Evolutionary conservation across 30 jellyfish, hydroid and myxozoan genomes (phyloP).

Genomic region (Hydractinia symbiolongicarpus): DNA sequence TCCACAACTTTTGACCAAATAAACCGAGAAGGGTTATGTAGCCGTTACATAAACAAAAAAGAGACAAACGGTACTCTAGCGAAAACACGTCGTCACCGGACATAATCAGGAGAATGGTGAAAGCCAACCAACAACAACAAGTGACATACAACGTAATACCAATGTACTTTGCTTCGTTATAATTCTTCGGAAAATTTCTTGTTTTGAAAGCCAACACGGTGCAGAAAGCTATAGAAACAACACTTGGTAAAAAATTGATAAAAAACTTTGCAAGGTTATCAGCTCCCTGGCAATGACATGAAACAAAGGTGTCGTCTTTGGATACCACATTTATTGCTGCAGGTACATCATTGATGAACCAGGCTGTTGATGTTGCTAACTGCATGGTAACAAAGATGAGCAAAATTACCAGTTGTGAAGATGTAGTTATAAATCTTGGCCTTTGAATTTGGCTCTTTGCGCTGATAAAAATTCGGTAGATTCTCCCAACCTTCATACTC

Average conservation of each 20-base stretch:
- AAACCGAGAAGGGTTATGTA: conserved; percentile 65
- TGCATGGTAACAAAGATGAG: conserved; percentile 50
- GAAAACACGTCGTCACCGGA: conserved; percentile 38
- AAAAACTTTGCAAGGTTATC: conserved; percentile 37
- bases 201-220: conserved; percentile 93
- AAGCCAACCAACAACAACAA: conserved; percentile 57
- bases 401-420: conserved; percentile 60
- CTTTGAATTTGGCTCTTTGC: conserved; percentile 58
- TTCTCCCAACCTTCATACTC: conserved; percentile 61
- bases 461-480: conserved; percentile 67
- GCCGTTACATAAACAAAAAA: conserved; percentile 47
- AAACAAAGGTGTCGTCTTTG: conserved; percentile 39
- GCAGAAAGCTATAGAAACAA: conserved; percentile 53
- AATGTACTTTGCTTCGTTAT: conserved; percentile 90
- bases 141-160: conserved; percentile 84
- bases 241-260: conserved; percentile 57
- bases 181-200: conserved; percentile 86
- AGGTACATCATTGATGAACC: conserved; percentile 51
- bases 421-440: conserved; percentile 67
- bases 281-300: conserved; percentile 49
- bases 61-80: conserved; percentile 36
- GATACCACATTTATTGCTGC: conserved; percentile 58
- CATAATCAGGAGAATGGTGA: conserved; percentile 45
- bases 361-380: conserved; percentile 48
- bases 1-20: conserved; percentile 62